phyloP scores from a whole-genome alignment of 2,888 invertebrate genomes.

The Amphipyra berbera region DNA sequence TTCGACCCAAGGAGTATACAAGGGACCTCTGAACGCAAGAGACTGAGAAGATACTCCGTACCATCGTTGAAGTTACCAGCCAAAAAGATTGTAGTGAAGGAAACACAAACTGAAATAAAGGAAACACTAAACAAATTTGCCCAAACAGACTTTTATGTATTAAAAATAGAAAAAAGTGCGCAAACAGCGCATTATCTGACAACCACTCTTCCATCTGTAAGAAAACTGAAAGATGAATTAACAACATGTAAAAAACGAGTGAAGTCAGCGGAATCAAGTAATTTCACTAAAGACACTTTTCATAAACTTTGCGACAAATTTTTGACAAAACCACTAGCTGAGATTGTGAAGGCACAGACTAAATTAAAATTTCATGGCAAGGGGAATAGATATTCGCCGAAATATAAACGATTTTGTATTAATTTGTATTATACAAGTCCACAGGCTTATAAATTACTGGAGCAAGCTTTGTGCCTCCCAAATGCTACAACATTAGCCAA shows the following conservation, averaged over 20 bases:
- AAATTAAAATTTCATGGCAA: conserved; percentile 38
- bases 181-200: conserved; percentile 35
- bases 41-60: conserved; percentile 17
- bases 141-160: conserved; percentile 42
- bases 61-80: conserved; percentile 31
- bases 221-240: conserved; percentile 35
- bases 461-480: conserved; percentile 50
- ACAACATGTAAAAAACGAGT: conserved; percentile 29
- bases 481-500: conserved; percentile 40
- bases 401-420: conserved; percentile 56
- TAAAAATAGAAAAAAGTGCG: conserved; percentile 25
- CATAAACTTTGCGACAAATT: conserved; percentile 50
- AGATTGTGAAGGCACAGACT: conserved; percentile 54
- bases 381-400: conserved; percentile 41
- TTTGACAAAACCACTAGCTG: conserved; percentile 50
- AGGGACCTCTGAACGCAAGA: conserved; percentile 21
- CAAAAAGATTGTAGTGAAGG: conserved; percentile 1
- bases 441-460: conserved; percentile 54
- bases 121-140: conserved; percentile 24
- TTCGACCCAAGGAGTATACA: conserved; percentile 35
- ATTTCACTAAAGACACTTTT: conserved; percentile 30
- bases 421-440: conserved; percentile 59
- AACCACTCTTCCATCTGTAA: conserved; percentile 28
- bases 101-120: conserved; percentile 43
- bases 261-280: conserved; percentile 24